Evolutionary conservation across 2,113 vertebrate genomes (phyloP).

Genomic region (Ceyx cyanopectus): DNA sequence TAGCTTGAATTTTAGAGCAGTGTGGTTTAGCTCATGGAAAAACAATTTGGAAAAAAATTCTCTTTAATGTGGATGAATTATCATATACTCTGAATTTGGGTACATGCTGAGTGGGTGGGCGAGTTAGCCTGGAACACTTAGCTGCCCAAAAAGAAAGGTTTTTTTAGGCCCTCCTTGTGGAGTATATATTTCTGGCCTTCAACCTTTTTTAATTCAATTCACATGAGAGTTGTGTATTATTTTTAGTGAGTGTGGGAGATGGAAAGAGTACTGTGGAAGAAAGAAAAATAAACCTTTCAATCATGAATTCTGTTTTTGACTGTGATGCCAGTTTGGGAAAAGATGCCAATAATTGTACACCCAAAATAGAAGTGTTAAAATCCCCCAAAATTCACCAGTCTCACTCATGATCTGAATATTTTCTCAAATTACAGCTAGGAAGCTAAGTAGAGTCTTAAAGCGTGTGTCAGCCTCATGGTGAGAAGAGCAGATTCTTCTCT

Average conservation of each 20-base stretch:
- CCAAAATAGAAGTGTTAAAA: slow-evolving; percentile 40
- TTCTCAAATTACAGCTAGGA: neutral
- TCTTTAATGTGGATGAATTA: neutral
- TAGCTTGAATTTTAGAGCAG: neutral
- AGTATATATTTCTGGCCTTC: slow-evolving; percentile 14
- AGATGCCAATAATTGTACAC: slow-evolving; percentile 8
- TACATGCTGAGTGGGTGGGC: neutral
- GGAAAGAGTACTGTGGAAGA: slow-evolving; percentile 4
- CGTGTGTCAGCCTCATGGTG: neutral
- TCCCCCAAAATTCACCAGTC: slow-evolving; percentile 33
- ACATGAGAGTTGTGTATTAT: slow-evolving; percentile 38
- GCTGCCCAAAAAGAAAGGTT: neutral
- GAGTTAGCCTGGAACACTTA: neutral
- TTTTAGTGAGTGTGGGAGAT: slow-evolving; percentile 50
- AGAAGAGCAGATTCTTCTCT: neutral
- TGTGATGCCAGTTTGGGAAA: slow-evolving; percentile 2
- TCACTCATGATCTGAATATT: slow-evolving; percentile 27
- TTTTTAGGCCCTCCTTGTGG: neutral
- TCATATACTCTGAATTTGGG: neutral
- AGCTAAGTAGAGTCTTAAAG: neutral
- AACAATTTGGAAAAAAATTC: neutral
- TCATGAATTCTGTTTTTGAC: slow-evolving; percentile 26
- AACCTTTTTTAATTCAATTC: slow-evolving; percentile 16
- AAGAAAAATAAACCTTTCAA: slow-evolving; percentile 45
- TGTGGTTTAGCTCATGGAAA: neutral